A percentile compares a stretch with the other conserved stretches of the same genome.
Conservation (phyloP, 2,888 invertebrate species). For the Epistrophe eligans region DNA sequence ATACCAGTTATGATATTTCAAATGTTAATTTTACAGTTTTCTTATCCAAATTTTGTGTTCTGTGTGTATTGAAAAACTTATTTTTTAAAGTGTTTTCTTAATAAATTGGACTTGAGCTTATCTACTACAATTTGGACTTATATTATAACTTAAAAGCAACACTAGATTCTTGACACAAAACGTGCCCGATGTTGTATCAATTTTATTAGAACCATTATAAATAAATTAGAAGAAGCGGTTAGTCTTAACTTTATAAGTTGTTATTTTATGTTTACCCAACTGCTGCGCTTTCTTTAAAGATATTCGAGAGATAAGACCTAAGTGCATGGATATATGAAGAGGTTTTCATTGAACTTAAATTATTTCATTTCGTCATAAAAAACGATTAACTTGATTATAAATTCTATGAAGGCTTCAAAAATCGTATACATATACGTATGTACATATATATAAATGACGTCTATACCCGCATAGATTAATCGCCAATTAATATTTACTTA, state of each 20-base stretch:
- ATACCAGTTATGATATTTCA: too few species aligned
- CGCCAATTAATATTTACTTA: slow-evolving; percentile 66
- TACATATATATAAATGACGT: slow-evolving; percentile 57
- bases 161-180: neutral
- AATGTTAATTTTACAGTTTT: too few species aligned
- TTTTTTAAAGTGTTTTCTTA: too few species aligned
- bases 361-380: slow-evolving; percentile 42
- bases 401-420: slow-evolving; percentile 4
- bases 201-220: slow-evolving; percentile 2
- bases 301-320: neutral
- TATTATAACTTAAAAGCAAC: too few species aligned
- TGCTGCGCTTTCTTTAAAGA: slow-evolving; percentile 53
- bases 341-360: slow-evolving; percentile 49
- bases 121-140: neutral
- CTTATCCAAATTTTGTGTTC: too few species aligned
- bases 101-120: neutral
- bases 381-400: slow-evolving; percentile 55
- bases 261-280: neutral
- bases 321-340: slow-evolving; percentile 20
- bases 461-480: slow-evolving; percentile 45
- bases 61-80: too few species aligned
- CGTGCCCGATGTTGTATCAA: slow-evolving; percentile 3
- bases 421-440: neutral
- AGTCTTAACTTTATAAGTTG: slow-evolving; percentile 5
- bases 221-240: slow-evolving; percentile 19